Percentiles rank a stretch among this genome's conserved stretches.
phyloP scores from a whole-genome alignment of 2,797 vertebrate species.

The Stomatorhinus walkeri region DNA sequence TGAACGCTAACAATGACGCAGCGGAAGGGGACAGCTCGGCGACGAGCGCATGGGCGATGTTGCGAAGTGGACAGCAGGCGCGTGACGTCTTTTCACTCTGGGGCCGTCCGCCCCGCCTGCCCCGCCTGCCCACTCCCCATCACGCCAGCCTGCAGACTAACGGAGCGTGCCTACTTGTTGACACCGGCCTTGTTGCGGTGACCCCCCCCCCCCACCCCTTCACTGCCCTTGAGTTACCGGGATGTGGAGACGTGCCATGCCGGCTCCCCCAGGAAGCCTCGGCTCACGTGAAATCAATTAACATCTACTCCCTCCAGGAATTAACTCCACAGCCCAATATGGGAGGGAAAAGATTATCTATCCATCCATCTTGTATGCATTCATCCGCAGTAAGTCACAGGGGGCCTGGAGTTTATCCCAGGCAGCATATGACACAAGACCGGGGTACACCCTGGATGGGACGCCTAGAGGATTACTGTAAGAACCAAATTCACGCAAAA shows the following conservation, averaged over 20 bases:
- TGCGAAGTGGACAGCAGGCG: background rate
- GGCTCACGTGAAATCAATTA: slow-evolving; percentile 43
- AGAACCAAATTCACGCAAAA: background rate
- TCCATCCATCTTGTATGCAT: background rate
- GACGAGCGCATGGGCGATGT: background rate
- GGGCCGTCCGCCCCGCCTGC: slow-evolving; percentile 37
- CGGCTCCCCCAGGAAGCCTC: slow-evolving; percentile 37
- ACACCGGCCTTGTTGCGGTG: slow-evolving; percentile 51
- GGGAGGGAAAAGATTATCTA: background rate
- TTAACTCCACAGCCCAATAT: slow-evolving; percentile 1
- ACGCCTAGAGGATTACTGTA: background rate
- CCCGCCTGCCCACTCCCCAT: background rate
- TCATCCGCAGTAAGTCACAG: background rate
- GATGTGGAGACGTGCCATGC: slow-evolving; percentile 35
- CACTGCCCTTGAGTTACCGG: slow-evolving; percentile 50
- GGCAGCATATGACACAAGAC: background rate
- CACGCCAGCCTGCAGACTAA: slow-evolving; percentile 48
- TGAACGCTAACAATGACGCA: background rate
- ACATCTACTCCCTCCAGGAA: slow-evolving; percentile 26
- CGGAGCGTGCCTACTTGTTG: slow-evolving; percentile 47
- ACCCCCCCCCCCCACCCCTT: slow-evolving; percentile 40
- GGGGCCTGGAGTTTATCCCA: background rate
- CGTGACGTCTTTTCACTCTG: background rate
- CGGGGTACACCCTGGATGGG: background rate
- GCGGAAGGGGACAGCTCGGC: background rate